Evolutionary conservation across 2,888 invertebrate species (phyloP).

Genomic region (Metacarcinus magister): DNA sequence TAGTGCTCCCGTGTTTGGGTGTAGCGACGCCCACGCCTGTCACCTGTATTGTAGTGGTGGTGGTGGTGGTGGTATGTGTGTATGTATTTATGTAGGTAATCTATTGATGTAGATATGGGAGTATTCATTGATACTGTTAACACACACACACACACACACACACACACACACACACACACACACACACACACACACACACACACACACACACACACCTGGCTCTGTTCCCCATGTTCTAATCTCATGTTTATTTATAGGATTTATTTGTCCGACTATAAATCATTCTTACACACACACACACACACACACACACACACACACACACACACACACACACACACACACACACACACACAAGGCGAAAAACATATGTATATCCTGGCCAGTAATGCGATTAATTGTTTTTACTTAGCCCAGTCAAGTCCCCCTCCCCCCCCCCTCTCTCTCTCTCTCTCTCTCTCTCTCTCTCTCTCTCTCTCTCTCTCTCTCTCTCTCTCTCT

Average conservation of each 20-base stretch:
- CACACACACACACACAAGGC: conserved; percentile 55
- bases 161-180: background rate
- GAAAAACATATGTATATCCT: background rate
- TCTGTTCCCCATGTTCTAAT: conserved; percentile 19
- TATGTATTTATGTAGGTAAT: background rate
- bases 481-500: conserved; percentile 19
- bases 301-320: conserved; percentile 50
- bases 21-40: background rate
- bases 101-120: background rate
- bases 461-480: conserved; percentile 34
- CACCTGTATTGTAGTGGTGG: background rate
- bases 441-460: conserved; percentile 3
- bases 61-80: conserved; percentile 17
- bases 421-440: no score
- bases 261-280: conserved; percentile 34
- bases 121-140: no score
- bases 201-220: background rate
- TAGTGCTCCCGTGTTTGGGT: background rate
- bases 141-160: no score
- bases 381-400: background rate
- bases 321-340: conserved; percentile 56
- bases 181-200: conserved; percentile 15
- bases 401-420: background rate
- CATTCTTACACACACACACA: conserved; percentile 26
- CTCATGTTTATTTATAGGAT: conserved; percentile 48